Evolutionary conservation across 2,797 vertebrate genomes (phyloP), one percentile per base, ranked within the genome.

Genomic region (Macropus fuliginosus): DNA sequence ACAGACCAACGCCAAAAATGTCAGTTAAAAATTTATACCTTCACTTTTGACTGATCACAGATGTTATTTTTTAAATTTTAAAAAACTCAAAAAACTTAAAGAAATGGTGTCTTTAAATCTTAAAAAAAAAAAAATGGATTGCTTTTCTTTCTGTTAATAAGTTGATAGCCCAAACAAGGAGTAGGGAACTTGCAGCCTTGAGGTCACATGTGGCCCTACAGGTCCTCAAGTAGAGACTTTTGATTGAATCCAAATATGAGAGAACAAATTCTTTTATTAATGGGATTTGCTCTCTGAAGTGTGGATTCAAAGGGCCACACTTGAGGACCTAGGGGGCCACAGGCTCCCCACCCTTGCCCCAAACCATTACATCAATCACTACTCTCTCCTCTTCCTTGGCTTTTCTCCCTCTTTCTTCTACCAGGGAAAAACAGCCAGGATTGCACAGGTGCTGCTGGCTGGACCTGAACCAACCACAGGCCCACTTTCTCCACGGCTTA

Each of bases 1-100:
- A 18, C 21, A 6, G 56, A 2, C 8, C 31, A 10, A 40, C 46
- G 16, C 40, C 4, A 3, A 55, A 0, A 5, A 0, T 0, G 5
- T 1, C 1, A 0, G 5, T 55, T 52, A 21, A 0, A 4, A 4
- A 56, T 1, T 0, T 1, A 5, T 3, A 50, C 55, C 56, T 59
- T 4, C 11, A 40, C 29, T 50, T 14, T 27, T 18, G 16, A 0
- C 52, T 21, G 46, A 28, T 54, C 29, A 13, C 52, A 56, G 14
- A 90, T 62, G 29, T 50, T 81, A 46, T 46, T 62, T 34, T 34
- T 40, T 21, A 16, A 14, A 62, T 12, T 55, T 12, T 12, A 62
- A 62, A n/a, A 62, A 18, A 2, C 4, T 87, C 2, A 24, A 50
- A 87, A 87, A 87, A 87, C 6, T 46, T 27, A 46, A 11, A 40